Conservation (phyloP, 2,888 invertebrate genomes). For the Temnothorax unifasciatus region DNA sequence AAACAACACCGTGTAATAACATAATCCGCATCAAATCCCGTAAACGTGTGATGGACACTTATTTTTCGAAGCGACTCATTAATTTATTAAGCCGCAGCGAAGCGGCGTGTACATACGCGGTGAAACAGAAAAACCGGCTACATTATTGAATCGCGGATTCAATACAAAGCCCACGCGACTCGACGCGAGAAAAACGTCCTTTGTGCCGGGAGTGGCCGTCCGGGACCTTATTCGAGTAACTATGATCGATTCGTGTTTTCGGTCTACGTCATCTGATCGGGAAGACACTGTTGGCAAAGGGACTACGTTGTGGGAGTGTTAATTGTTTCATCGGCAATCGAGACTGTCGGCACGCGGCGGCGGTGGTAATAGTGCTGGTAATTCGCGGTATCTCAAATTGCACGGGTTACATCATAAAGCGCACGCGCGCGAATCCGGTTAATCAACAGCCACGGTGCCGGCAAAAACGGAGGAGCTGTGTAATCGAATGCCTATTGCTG, state of each 20-base stretch:
- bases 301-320: not conserved
- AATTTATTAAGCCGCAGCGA: not conserved
- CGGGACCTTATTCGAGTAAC: not conserved
- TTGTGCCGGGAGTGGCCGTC: not conserved
- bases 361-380: no score
- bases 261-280: not conserved
- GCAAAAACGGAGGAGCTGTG: slow-evolving; percentile 3
- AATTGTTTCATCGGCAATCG: slow-evolving; percentile 15
- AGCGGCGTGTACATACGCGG: not conserved
- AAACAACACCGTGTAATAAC: not conserved
- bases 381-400: slow-evolving; percentile 7
- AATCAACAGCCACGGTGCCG: slow-evolving; percentile 4
- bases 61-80: not conserved
- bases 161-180: not conserved
- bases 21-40: not conserved
- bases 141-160: slow-evolving; percentile 28
- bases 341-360: not conserved
- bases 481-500: not conserved
- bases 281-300: not conserved
- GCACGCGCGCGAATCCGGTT: not conserved
- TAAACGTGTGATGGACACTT: no score
- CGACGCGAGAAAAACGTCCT: not conserved
- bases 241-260: slow-evolving; percentile 4
- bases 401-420: not conserved
- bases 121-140: not conserved